Evolutionary conservation across 2,113 vertebrate species (phyloP).

Genomic region (Peromyscus polionotus): DNA sequence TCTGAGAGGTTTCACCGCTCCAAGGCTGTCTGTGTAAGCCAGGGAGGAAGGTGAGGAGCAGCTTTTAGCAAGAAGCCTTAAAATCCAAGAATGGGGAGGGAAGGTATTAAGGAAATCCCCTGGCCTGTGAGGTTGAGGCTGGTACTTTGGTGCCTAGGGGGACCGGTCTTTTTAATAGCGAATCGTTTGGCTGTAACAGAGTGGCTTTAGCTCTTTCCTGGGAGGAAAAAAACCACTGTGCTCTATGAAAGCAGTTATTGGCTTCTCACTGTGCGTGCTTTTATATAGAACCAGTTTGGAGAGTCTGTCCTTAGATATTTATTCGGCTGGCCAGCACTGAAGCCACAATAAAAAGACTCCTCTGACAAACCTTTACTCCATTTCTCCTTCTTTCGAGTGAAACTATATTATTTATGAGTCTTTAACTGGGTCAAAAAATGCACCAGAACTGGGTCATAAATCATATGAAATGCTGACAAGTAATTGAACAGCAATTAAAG

Average conservation of each 20-base stretch:
- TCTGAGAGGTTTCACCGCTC: background rate
- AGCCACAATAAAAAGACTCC: slow-evolving; percentile 75
- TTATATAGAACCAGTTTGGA: slow-evolving; percentile 16
- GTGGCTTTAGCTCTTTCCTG: slow-evolving; percentile 41
- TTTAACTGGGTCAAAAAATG: slow-evolving; percentile 89
- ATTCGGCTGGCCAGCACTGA: slow-evolving; percentile 70
- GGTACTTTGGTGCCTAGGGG: background rate
- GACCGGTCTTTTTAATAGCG: background rate
- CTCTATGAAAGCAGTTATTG: slow-evolving; percentile 31
- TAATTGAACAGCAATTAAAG: slow-evolving; percentile 88
- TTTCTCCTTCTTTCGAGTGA: slow-evolving; percentile 79
- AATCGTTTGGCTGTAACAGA: background rate
- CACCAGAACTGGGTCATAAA: slow-evolving; percentile 88
- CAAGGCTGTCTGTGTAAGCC: slow-evolving; percentile 12
- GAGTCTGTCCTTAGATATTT: slow-evolving; percentile 74
- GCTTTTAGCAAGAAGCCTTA: background rate
- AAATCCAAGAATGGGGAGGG: slow-evolving; percentile 35
- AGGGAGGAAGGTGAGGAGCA: slow-evolving; percentile 34
- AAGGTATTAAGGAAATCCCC: slow-evolving; percentile 29
- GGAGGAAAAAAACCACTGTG: background rate
- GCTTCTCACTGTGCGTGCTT: slow-evolving; percentile 61
- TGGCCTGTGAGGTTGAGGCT: background rate
- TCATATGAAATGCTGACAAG: slow-evolving; percentile 88
- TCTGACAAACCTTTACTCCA: slow-evolving; percentile 80
- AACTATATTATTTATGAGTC: slow-evolving; percentile 87